Evolutionary conservation across 2,797 vertebrate genomes (phyloP).

Genomic region (Pantherophis vulpinus): DNA sequence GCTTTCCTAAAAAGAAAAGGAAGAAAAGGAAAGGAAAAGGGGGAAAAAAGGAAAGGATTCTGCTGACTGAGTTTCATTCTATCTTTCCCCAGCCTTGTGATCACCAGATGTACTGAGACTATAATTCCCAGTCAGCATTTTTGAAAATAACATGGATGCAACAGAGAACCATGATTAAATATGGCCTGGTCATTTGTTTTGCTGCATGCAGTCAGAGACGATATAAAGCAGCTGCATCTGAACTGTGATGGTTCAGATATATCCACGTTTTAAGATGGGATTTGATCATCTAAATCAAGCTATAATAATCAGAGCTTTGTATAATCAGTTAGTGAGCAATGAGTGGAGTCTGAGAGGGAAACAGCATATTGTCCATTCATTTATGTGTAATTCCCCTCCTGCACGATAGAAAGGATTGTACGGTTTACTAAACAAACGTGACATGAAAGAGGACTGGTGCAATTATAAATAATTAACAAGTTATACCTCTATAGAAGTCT

Average conservation of each 20-base stretch:
- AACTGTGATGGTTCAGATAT: neutral
- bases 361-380: neutral
- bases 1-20: conserved; percentile 24
- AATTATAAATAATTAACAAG: neutral
- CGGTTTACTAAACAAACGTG: neutral
- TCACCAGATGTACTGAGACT: neutral
- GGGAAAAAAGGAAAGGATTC: neutral
- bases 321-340: neutral
- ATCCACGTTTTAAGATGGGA: neutral
- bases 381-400: neutral
- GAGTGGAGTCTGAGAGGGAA: conserved; percentile 6
- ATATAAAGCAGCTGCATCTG: neutral
- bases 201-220: neutral
- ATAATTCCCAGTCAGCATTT: neutral
- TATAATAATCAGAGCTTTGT: conserved; percentile 26
- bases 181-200: neutral
- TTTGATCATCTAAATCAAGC: neutral
- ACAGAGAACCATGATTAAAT: neutral
- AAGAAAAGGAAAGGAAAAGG: neutral
- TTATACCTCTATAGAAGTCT: neutral
- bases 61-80: neutral
- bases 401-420: neutral
- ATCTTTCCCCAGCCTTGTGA: neutral
- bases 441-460: neutral
- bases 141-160: neutral